phyloP scores from a whole-genome alignment of 2,797 vertebrate genomes.

The Sebastes nivosus region DNA sequence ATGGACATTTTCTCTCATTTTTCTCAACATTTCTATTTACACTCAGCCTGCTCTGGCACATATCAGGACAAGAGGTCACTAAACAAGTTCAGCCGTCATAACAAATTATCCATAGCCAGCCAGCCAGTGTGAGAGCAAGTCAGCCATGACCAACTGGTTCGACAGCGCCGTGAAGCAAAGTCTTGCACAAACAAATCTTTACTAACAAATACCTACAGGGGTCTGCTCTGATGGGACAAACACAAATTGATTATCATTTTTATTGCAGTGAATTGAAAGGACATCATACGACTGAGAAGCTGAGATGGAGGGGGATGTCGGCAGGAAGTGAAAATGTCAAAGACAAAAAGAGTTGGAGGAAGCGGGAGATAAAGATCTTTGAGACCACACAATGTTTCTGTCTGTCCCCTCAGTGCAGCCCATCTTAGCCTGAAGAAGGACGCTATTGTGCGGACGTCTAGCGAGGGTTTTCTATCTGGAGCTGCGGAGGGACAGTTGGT shows the following conservation, averaged over 20 bases:
- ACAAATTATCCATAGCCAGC: conserved; percentile 58
- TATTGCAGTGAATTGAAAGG: conserved; percentile 24
- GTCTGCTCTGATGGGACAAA: conserved; percentile 7
- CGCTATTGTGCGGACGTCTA: conserved; percentile 63
- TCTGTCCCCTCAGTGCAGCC: conserved; percentile 48
- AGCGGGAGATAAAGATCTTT: conserved; percentile 69
- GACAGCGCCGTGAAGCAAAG: conserved; percentile 10
- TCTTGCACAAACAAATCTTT: conserved; percentile 32
- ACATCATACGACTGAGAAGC: conserved; percentile 25
- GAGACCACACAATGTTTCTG: conserved; percentile 77
- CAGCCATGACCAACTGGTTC: conserved; percentile 19
- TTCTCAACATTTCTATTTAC: conserved; percentile 67
- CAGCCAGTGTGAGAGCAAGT: conserved; percentile 46
- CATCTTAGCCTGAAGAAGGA: conserved; percentile 61
- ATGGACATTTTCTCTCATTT: conserved; percentile 44
- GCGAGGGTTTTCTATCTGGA: conserved; percentile 51
- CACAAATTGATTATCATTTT: conserved; percentile 5
- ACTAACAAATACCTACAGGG: conserved; percentile 46
- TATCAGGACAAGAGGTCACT: conserved; percentile 67
- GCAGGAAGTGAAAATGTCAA: conserved; percentile 73
- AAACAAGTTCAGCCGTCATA: conserved; percentile 60
- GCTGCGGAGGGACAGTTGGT: conserved; percentile 55
- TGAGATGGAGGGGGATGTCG: conserved; percentile 13
- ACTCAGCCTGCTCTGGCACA: conserved; percentile 65
- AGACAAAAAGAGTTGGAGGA: conserved; percentile 49